These are phyloP conservation scores for Pseudorasbora parva DNA, from an alignment of 2,113 vertebrate species.

Conservation along the genomic window DNA sequence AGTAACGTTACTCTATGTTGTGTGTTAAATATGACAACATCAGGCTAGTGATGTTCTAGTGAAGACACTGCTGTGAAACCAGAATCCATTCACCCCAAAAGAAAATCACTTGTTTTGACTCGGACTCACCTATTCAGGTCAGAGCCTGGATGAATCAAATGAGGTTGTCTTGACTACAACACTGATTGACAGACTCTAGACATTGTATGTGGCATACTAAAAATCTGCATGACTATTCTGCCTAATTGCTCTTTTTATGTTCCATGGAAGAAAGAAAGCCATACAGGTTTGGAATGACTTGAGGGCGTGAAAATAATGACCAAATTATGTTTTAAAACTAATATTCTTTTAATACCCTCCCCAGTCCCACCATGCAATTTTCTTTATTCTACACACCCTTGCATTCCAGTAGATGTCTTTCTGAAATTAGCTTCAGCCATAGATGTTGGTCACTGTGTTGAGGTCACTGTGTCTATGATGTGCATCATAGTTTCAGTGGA, in stretches of 20 bases:
- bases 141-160: neutral
- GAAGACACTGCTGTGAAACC: too few species aligned
- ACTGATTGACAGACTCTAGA: neutral
- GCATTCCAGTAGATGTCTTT: neutral
- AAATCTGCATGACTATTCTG: neutral
- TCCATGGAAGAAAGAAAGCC: neutral
- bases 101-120: neutral
- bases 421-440: neutral
- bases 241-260: neutral
- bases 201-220: neutral
- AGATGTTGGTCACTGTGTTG: neutral
- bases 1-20: too few species aligned
- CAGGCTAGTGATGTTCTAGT: too few species aligned
- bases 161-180: neutral
- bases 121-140: neutral
- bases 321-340: too few species aligned
- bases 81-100: too few species aligned
- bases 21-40: too few species aligned
- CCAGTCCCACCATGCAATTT: neutral
- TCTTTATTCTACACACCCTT: neutral
- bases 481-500: conserved; percentile 3
- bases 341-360: neutral
- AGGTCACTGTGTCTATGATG: conserved; percentile 3
- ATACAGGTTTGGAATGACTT: neutral
- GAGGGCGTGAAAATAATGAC: neutral